Conservation (phyloP, 2,797 vertebrate genomes). For the Thaleichthys pacificus region DNA sequence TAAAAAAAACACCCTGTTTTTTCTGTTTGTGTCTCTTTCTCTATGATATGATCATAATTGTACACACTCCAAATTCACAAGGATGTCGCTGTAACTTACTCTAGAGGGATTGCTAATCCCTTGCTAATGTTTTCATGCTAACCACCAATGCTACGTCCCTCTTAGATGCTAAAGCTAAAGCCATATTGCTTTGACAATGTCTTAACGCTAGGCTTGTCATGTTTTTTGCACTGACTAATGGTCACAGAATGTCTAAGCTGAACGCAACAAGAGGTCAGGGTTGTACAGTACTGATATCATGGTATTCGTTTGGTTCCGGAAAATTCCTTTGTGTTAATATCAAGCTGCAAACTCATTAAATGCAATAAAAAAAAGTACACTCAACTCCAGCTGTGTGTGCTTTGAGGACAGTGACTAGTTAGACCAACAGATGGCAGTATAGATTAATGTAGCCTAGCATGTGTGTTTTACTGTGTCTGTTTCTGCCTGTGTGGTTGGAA, state of each 20-base stretch:
- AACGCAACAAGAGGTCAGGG: neutral
- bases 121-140: slow-evolving; percentile 69
- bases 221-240: slow-evolving; percentile 71
- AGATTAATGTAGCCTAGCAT: neutral
- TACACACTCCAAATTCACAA: slow-evolving; percentile 65
- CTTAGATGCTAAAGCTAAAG: slow-evolving; percentile 74
- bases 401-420: neutral
- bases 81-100: slow-evolving; percentile 74
- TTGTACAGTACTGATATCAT: slow-evolving; percentile 15
- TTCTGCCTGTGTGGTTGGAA: neutral
- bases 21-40: slow-evolving; percentile 1
- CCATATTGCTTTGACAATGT: slow-evolving; percentile 52
- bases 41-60: slow-evolving; percentile 61
- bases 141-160: slow-evolving; percentile 73
- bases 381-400: neutral
- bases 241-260: slow-evolving; percentile 5
- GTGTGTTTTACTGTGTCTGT: neutral
- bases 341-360: slow-evolving; percentile 56
- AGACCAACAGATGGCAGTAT: slow-evolving; percentile 3
- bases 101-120: slow-evolving; percentile 77
- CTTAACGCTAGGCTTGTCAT: slow-evolving; percentile 65
- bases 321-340: slow-evolving; percentile 27
- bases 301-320: slow-evolving; percentile 11
- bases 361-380: slow-evolving; percentile 2
- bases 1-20: slow-evolving; percentile 50